Percentiles rank a stretch among this genome's conserved stretches.
Evolutionary conservation across 2,797 vertebrate genomes (phyloP).

Genomic region (Fringilla coelebs): DNA sequence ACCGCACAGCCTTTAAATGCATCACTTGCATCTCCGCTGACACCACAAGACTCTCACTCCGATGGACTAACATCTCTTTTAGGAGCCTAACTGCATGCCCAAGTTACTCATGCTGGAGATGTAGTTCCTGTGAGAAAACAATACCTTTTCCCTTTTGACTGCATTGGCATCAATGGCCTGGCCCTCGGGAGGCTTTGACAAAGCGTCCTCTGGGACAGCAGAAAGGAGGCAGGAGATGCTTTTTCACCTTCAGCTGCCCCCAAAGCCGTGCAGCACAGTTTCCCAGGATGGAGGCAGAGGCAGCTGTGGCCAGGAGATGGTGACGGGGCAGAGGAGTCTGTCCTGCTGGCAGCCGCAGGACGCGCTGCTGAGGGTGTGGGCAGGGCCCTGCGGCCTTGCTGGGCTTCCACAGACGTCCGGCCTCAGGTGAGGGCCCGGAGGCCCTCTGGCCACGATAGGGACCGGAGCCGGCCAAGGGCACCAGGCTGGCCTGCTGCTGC

Average conservation of each 20-base stretch:
- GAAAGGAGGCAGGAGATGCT: not conserved
- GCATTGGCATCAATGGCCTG: rapidly evolving
- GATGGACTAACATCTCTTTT: not conserved
- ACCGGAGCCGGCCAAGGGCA: not conserved
- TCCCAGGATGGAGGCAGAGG: not conserved
- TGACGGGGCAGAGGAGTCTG: rapidly evolving
- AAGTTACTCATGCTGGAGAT: not conserved
- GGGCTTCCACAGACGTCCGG: rapidly evolving
- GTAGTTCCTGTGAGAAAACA: not conserved
- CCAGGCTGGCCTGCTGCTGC: not conserved
- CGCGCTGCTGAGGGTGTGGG: rapidly evolving
- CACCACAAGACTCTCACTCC: not conserved
- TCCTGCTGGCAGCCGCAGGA: not conserved
- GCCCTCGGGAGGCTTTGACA: rapidly evolving
- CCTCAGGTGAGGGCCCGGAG: not conserved
- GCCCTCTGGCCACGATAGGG: rapidly evolving
- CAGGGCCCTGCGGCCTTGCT: rapidly evolving
- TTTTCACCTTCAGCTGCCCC: not conserved
- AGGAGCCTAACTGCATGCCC: rapidly evolving
- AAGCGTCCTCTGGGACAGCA: not conserved
- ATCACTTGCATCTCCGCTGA: not conserved
- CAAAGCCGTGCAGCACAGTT: not conserved
- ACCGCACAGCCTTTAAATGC: not conserved
- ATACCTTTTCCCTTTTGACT: not conserved
- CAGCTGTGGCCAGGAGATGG: rapidly evolving